Conservation (phyloP, 1,140 invertebrate genomes). For the Teleopsis dalmanni region DNA sequence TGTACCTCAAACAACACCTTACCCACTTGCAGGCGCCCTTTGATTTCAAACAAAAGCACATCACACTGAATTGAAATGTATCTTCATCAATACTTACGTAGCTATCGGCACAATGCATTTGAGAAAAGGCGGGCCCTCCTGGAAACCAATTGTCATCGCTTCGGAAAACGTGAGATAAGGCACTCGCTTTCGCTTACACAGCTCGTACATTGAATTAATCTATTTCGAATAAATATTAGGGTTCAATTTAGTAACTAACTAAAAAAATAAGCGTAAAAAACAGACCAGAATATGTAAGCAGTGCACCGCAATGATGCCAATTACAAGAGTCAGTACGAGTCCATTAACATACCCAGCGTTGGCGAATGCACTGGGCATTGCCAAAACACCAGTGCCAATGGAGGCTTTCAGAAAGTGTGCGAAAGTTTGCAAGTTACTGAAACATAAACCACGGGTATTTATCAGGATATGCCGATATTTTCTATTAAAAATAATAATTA, state of each 20-base stretch:
- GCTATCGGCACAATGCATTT: constrained; percentile 50
- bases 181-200: constrained; percentile 50
- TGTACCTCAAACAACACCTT: no score
- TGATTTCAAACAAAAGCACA: no score
- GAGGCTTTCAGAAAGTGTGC: constrained; percentile 65
- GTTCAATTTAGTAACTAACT: no score
- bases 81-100: constrained; percentile 51
- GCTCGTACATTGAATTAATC: constrained; percentile 49
- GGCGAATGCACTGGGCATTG: constrained; percentile 70
- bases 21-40: no score
- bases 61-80: no score
- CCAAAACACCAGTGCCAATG: constrained; percentile 70
- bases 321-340: constrained; percentile 51
- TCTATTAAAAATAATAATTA: constrained; percentile 40
- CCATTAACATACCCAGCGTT: constrained; percentile 62
- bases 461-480: neutral
- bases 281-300: constrained; percentile 60
- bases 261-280: constrained; percentile 11
- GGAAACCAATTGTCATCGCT: constrained; percentile 55
- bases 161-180: constrained; percentile 57
- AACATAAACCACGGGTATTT: constrained; percentile 14
- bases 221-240: constrained; percentile 14
- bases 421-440: constrained; percentile 57
- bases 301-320: constrained; percentile 56
- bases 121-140: constrained; percentile 51